Evolutionary conservation across 2,113 vertebrate genomes (phyloP).

Genomic region (Serinus canaria): DNA sequence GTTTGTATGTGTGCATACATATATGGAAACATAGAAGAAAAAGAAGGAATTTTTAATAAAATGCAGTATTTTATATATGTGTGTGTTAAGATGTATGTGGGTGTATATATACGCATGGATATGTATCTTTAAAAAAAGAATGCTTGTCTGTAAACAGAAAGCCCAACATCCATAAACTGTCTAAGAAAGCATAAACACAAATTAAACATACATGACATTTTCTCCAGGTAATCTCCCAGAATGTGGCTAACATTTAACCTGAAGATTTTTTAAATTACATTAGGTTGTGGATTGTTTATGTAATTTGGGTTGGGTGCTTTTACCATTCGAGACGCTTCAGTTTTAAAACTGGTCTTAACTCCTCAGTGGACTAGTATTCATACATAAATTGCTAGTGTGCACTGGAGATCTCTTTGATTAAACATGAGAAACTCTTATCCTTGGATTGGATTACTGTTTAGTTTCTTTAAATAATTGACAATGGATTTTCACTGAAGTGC

Average conservation of each 20-base stretch:
- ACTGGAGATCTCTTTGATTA: constrained; percentile 4
- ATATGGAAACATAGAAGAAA: not conserved
- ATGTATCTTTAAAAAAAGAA: not conserved
- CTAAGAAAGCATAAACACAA: not conserved
- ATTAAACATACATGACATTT: not conserved
- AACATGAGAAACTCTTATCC: constrained; percentile 18
- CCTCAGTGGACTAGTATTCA: not conserved
- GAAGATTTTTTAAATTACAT: not conserved
- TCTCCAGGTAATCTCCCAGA: not conserved
- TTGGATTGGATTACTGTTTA: constrained; percentile 38
- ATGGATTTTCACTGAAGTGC: not conserved
- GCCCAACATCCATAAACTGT: not conserved
- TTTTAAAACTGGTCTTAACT: not conserved
- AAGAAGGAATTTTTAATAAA: not conserved
- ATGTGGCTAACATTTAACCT: not conserved
- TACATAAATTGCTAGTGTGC: not conserved
- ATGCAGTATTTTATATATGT: not conserved
- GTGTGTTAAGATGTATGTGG: not conserved
- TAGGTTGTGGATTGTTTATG: not conserved
- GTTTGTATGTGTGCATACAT: fast-evolving
- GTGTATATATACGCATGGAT: not conserved
- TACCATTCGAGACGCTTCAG: not conserved
- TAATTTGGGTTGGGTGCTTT: not conserved
- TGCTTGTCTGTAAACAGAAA: not conserved
- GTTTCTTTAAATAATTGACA: constrained; percentile 48